phyloP scores from a whole-genome alignment of 2,888 invertebrate species.

The Cerceris rybyensis region DNA sequence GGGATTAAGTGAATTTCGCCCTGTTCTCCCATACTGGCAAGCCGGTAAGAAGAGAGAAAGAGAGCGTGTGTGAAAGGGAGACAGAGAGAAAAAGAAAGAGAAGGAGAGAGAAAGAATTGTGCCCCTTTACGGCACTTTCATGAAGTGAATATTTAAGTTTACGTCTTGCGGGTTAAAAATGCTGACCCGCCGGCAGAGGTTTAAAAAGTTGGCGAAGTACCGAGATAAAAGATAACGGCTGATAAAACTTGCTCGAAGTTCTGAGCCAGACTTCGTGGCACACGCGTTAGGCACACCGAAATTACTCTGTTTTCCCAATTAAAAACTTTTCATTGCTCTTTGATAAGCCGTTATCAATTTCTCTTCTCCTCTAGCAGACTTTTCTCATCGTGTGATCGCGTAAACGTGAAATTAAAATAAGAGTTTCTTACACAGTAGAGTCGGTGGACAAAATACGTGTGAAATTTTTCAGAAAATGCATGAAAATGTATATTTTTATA shows the following conservation, averaged over 20 bases:
- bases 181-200: conserved; percentile 75
- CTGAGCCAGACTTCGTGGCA: conserved; percentile 44
- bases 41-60: conserved; percentile 45
- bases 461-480: too few species aligned
- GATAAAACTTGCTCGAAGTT: conserved; percentile 64
- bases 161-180: conserved; percentile 77
- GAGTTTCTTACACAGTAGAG: too few species aligned
- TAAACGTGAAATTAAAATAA: too few species aligned
- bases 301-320: conserved; percentile 52
- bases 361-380: background rate
- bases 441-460: too few species aligned
- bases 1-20: conserved; percentile 61
- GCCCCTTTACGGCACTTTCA: conserved; percentile 72
- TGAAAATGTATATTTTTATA: too few species aligned
- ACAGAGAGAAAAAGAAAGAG: background rate
- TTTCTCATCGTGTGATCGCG: background rate
- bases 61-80: too few species aligned
- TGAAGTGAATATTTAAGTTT: conserved; percentile 76
- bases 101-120: conserved; percentile 47
- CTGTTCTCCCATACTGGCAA: conserved; percentile 38
- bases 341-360: conserved; percentile 29
- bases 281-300: conserved; percentile 42
- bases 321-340: conserved; percentile 47
- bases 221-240: conserved; percentile 67
- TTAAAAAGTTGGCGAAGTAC: conserved; percentile 74